These are phyloP conservation scores for Hydrozoanthus gracilis DNA, from an alignment of 92 coral and sea anemone species.

Conservation along the genomic window DNA sequence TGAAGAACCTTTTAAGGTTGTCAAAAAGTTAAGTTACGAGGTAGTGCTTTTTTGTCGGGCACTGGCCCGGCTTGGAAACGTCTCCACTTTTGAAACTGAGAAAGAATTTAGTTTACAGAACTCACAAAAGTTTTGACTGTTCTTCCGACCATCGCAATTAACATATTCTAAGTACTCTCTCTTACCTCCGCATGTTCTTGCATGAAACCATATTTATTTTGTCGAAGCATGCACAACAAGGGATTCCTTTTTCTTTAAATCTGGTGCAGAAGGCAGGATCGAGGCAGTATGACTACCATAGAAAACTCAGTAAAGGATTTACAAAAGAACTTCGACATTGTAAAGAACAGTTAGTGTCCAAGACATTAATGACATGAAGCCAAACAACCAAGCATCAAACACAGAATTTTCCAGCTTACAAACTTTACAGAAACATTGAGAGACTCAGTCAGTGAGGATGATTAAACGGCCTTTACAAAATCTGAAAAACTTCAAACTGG, in stretches of 20 bases:
- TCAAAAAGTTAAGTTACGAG: slow-evolving; percentile 21
- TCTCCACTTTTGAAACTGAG: slow-evolving; percentile 30
- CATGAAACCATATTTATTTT: neutral
- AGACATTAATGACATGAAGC: slow-evolving; percentile 28
- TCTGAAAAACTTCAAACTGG: slow-evolving; percentile 47
- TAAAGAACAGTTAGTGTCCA: slow-evolving; percentile 27
- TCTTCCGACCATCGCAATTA: slow-evolving; percentile 17
- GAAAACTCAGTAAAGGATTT: slow-evolving; percentile 45
- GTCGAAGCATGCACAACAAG: slow-evolving; percentile 22
- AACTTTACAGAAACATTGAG: slow-evolving; percentile 45
- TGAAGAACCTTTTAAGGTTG: slow-evolving; percentile 7
- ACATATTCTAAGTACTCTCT: slow-evolving; percentile 38
- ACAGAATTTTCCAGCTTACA: slow-evolving; percentile 42
- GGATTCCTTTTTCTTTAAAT: slow-evolving; percentile 10
- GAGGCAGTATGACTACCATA: slow-evolving; percentile 50
- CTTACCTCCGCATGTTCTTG: slow-evolving; percentile 33
- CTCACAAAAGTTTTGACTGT: slow-evolving; percentile 29
- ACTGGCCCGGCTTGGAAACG: slow-evolving; percentile 38
- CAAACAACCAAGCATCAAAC: slow-evolving; percentile 41
- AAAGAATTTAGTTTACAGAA: slow-evolving; percentile 8
- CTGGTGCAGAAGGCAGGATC: slow-evolving; percentile 52
- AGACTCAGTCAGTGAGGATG: slow-evolving; percentile 40
- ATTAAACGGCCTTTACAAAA: slow-evolving; percentile 49
- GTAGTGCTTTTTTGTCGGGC: slow-evolving; percentile 37
- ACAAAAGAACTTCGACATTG: slow-evolving; percentile 45